A percentile compares a stretch with the other conserved stretches of the same genome.
Evolutionary conservation across 2,797 vertebrate species (phyloP).

Genomic region (Xenopus petersii): DNA sequence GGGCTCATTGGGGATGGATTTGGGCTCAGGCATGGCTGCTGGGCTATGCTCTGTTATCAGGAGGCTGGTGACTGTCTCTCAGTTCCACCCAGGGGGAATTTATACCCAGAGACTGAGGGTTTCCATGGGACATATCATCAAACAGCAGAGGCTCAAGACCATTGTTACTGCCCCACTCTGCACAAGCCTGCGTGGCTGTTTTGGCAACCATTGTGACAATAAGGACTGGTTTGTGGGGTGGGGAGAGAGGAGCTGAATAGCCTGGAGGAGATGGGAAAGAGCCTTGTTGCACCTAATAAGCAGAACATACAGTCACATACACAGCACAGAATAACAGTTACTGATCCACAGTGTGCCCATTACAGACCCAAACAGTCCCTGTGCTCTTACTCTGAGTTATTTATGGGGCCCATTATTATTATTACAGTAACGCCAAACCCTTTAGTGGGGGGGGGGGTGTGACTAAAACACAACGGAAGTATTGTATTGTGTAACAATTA

Average conservation of each 20-base stretch:
- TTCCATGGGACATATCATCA: constrained; percentile 33
- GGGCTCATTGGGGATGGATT: constrained; percentile 29
- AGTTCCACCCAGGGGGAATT: background rate
- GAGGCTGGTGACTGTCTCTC: background rate
- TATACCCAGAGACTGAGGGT: constrained; percentile 5
- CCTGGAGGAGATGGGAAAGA: background rate
- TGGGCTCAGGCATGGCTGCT: constrained; percentile 36
- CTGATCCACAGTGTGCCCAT: no score
- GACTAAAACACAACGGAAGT: no score
- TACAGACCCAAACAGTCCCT: no score
- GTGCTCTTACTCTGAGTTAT: no score
- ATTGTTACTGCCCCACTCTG: constrained; percentile 9
- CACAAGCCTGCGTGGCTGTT: background rate
- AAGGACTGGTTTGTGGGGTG: background rate
- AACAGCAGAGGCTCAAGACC: constrained; percentile 14
- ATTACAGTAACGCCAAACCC: no score
- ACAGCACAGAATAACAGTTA: no score
- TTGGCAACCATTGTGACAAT: constrained; percentile 24
- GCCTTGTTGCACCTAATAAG: no score
- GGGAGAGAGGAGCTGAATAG: background rate
- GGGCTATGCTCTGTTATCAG: background rate
- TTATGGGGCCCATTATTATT: no score
- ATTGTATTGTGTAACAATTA: no score
- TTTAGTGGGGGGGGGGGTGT: no score
- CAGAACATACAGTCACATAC: no score